A percentile compares a stretch with the other conserved stretches of the same genome.
These are phyloP conservation scores for Engraulis encrasicolus DNA, from an alignment of 2,113 vertebrate species.

Conservation along the genomic window DNA sequence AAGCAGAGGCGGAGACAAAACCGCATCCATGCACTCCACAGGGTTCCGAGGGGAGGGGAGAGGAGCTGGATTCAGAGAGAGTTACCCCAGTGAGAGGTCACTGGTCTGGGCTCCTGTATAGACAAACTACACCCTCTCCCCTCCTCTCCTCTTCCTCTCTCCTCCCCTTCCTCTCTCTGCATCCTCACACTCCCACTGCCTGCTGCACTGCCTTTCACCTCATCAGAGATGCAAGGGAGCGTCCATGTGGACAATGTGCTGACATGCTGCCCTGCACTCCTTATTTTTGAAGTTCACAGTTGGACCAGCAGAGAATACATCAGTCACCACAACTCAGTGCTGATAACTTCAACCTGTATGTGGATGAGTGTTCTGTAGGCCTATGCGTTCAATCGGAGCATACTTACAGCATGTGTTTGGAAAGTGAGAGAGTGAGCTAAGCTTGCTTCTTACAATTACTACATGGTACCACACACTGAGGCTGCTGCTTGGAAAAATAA, in stretches of 20 bases:
- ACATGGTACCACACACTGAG: too few species aligned
- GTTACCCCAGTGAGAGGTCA: constrained; percentile 4
- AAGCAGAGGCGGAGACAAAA: constrained; percentile 13
- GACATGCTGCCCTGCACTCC: background rate
- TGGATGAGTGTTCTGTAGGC: too few species aligned
- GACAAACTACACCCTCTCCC: background rate
- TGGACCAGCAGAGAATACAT: background rate
- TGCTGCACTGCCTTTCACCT: background rate
- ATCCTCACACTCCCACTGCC: background rate
- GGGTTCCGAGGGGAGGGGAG: constrained; percentile 13
- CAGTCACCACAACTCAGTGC: too few species aligned
- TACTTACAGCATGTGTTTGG: too few species aligned
- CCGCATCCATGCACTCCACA: constrained; percentile 23
- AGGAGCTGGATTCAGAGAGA: background rate
- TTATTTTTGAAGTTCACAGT: background rate
- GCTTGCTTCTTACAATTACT: too few species aligned
- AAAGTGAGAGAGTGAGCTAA: too few species aligned
- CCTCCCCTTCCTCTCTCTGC: background rate
- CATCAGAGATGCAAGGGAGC: background rate
- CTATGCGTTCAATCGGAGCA: too few species aligned
- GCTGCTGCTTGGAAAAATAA: too few species aligned
- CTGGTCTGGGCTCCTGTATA: constrained; percentile 1
- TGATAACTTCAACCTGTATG: too few species aligned
- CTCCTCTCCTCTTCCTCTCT: background rate
- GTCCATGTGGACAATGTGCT: background rate